Evolutionary conservation across 2,113 vertebrate species (phyloP).

Genomic region (Garra rufa): DNA sequence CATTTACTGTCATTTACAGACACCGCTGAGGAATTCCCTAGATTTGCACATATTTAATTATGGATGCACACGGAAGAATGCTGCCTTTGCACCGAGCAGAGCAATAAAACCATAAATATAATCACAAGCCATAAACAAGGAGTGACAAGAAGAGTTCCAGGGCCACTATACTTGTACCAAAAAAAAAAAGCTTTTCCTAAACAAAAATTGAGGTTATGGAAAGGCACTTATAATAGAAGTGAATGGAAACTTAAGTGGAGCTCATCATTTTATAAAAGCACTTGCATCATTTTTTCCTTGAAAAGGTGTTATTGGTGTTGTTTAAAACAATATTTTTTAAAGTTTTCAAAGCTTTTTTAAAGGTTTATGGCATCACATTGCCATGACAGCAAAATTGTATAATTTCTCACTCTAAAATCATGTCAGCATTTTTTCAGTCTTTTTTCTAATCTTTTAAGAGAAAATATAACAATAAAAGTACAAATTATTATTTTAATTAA

Average conservation of each 20-base stretch:
- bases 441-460: too few species aligned
- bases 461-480: too few species aligned
- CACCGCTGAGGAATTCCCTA: not conserved
- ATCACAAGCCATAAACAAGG: not conserved
- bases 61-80: not conserved
- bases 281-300: not conserved
- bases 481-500: too few species aligned
- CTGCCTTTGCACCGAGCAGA: not conserved
- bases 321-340: too few species aligned
- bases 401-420: too few species aligned
- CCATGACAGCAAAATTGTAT: too few species aligned
- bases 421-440: too few species aligned
- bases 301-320: not conserved
- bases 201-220: not conserved
- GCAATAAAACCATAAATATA: not conserved
- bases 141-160: not conserved
- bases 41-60: constrained; percentile 14
- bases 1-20: not conserved
- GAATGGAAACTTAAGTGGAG: not conserved
- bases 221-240: not conserved
- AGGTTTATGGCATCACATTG: too few species aligned
- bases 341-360: too few species aligned
- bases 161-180: not conserved
- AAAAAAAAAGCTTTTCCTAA: not conserved
- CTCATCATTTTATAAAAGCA: not conserved